Conservation (phyloP, 2,888 invertebrate genomes). For the Parnassius mnemosyne region DNA sequence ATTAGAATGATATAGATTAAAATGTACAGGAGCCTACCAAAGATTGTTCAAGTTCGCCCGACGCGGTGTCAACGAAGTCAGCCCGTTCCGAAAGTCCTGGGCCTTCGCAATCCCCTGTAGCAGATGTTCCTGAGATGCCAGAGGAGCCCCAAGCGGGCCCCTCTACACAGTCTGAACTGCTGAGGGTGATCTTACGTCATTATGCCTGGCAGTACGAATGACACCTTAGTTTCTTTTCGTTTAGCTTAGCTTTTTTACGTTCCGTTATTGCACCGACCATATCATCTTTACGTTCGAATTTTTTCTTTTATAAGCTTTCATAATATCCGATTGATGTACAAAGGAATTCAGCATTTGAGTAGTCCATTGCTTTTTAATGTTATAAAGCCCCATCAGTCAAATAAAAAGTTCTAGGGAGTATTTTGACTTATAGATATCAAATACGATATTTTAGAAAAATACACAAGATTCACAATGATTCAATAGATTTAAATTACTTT, state of each 20-base stretch:
- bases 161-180: slow-evolving; percentile 59
- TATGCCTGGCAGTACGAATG: slow-evolving; percentile 79
- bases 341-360: slow-evolving; percentile 78
- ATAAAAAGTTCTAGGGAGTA: slow-evolving; percentile 15
- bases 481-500: too few species aligned
- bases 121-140: slow-evolving; percentile 43
- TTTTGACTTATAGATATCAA: neutral
- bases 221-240: slow-evolving; percentile 74
- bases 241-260: slow-evolving; percentile 67
- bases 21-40: slow-evolving; percentile 56
- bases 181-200: slow-evolving; percentile 76
- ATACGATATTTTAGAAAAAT: too few species aligned
- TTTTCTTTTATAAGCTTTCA: slow-evolving; percentile 50
- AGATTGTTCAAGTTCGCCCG: slow-evolving; percentile 58
- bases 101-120: slow-evolving; percentile 42
- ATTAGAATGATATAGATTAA: slow-evolving; percentile 26
- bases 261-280: slow-evolving; percentile 62
- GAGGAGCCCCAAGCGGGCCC: slow-evolving; percentile 62
- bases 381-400: slow-evolving; percentile 27
- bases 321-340: slow-evolving; percentile 42
- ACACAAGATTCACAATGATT: too few species aligned
- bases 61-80: slow-evolving; percentile 46
- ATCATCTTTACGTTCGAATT: slow-evolving; percentile 41
- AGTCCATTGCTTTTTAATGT: slow-evolving; percentile 13
- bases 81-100: slow-evolving; percentile 45